Conservation (phyloP, 2,113 vertebrate species). For the Butorides virescens region DNA sequence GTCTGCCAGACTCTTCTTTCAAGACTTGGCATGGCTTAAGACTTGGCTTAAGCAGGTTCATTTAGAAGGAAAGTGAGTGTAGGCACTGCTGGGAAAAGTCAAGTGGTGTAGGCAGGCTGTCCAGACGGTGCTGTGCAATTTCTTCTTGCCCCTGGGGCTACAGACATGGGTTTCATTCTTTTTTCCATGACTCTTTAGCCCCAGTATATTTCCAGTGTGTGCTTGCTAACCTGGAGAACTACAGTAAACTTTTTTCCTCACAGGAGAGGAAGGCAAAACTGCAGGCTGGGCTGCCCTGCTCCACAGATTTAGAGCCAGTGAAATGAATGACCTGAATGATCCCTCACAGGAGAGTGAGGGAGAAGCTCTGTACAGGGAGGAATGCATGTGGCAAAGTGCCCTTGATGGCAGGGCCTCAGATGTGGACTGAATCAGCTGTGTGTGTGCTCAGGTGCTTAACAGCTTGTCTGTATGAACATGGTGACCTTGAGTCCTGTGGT, state of each 20-base stretch:
- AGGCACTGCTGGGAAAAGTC: neutral
- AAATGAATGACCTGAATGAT: neutral
- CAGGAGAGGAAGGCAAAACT: neutral
- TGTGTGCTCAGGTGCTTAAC: neutral
- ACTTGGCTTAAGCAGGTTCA: neutral
- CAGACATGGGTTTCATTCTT: neutral
- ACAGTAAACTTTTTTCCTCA: neutral
- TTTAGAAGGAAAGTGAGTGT: neutral
- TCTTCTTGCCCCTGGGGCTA: neutral
- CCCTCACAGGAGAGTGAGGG: neutral
- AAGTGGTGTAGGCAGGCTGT: neutral
- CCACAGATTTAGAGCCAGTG: neutral
- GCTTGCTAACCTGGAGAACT: neutral
- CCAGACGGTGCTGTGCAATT: neutral
- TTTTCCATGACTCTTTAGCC: neutral
- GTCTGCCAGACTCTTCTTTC: neutral
- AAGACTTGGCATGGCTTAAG: neutral
- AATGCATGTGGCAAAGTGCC: neutral
- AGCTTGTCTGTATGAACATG: neutral
- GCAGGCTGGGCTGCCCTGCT: neutral
- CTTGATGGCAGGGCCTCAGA: neutral
- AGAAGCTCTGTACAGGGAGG: neutral
- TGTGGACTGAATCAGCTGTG: neutral
- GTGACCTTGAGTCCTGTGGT: constrained; percentile 22
- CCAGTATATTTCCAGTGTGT: neutral